Evolutionary conservation across 1,140 invertebrate genomes (phyloP).

Genomic region (Rhizoglyphus robini): DNA sequence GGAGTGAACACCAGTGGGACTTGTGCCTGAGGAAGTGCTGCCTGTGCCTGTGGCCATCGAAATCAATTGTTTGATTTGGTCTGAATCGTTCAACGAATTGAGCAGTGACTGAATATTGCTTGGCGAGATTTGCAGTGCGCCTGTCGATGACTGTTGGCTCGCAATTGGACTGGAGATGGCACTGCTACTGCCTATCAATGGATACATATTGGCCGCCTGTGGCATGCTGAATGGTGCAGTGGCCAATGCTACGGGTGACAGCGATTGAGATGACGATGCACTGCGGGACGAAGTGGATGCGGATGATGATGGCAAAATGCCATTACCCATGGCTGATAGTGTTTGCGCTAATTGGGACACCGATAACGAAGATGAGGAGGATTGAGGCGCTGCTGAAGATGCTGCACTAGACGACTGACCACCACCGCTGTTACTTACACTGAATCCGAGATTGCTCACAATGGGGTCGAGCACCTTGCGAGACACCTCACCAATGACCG

Average conservation of each 20-base stretch:
- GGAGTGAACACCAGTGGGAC: too few relatives aligned
- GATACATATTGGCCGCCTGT: not conserved
- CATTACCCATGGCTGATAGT: not conserved
- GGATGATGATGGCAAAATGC: too few relatives aligned
- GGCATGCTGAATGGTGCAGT: not conserved
- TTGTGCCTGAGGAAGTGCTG: too few relatives aligned
- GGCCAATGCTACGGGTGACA: not conserved
- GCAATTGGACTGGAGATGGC: too few relatives aligned
- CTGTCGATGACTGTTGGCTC: too few relatives aligned
- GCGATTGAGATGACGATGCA: not conserved
- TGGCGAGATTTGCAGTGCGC: not conserved
- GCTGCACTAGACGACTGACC: not conserved
- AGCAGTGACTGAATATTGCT: not conserved
- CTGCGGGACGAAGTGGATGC: not conserved
- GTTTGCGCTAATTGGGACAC: not conserved
- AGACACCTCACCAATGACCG: slow-evolving; percentile 11
- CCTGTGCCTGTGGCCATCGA: not conserved
- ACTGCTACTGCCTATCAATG: too few relatives aligned
- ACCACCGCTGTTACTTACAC: not conserved
- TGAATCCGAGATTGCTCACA: not conserved
- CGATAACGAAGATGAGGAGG: not conserved
- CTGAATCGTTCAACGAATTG: not conserved
- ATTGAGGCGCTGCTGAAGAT: not conserved
- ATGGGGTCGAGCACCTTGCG: slow-evolving; percentile 17
- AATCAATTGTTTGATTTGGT: not conserved